Percentiles rank a stretch among this genome's conserved stretches.
Conservation (phyloP, 2,797 vertebrate species). For the Pterois miles region DNA sequence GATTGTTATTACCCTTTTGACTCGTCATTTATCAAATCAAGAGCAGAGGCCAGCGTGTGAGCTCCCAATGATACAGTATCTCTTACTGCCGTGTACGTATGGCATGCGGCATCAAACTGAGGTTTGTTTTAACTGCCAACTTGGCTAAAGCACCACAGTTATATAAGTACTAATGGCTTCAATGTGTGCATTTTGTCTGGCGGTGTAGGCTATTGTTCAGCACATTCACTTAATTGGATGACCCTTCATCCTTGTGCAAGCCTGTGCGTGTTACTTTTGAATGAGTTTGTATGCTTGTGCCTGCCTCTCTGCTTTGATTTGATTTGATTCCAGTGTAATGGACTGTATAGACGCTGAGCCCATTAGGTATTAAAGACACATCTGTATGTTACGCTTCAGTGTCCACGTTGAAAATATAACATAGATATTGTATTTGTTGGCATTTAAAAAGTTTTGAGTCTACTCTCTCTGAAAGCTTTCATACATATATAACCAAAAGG, state of each 20-base stretch:
- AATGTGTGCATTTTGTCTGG: slow-evolving; percentile 47
- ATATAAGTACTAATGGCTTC: slow-evolving; percentile 66
- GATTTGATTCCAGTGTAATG: slow-evolving; percentile 6
- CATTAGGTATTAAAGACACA: neutral
- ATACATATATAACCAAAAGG: slow-evolving; percentile 2
- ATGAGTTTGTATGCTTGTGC: slow-evolving; percentile 16
- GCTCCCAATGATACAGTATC: slow-evolving; percentile 17
- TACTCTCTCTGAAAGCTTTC: neutral
- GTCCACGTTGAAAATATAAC: slow-evolving; percentile 3
- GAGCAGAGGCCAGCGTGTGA: slow-evolving; percentile 3
- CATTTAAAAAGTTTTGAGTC: neutral
- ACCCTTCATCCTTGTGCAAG: neutral
- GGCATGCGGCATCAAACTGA: neutral
- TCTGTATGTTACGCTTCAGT: slow-evolving; percentile 13
- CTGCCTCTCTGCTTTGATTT: slow-evolving; percentile 25
- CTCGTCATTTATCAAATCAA: slow-evolving; percentile 26
- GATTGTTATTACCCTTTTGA: slow-evolving; percentile 13
- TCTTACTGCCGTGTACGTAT: neutral
- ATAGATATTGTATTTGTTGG: neutral
- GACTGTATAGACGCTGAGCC: slow-evolving; percentile 3
- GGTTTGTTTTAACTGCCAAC: slow-evolving; percentile 58
- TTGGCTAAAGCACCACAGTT: slow-evolving; percentile 49
- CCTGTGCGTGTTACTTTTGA: neutral
- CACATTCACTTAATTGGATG: slow-evolving; percentile 35
- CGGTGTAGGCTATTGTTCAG: slow-evolving; percentile 39